phyloP scores from a whole-genome alignment of 37 sponge, comb jelly and placozoan genomes.

The Oopsacas minuta region DNA sequence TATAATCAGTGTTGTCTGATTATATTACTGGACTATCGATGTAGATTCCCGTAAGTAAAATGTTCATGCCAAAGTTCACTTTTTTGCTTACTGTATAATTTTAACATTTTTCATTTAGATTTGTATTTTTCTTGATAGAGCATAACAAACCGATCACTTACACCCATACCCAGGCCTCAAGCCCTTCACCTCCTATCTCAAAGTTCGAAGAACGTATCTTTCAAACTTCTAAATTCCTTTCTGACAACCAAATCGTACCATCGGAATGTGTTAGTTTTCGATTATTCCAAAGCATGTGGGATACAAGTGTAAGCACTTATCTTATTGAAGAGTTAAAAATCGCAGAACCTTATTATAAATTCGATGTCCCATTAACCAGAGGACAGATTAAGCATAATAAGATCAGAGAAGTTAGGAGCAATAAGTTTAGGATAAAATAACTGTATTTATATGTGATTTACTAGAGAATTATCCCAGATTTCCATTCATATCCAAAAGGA shows the following conservation, averaged over 20 bases:
- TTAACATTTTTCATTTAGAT: not conserved
- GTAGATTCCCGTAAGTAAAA: no score
- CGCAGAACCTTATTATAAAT: not conserved
- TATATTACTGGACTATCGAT: no score
- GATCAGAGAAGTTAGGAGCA: not conserved
- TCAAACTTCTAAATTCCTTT: not conserved
- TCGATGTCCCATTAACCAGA: not conserved
- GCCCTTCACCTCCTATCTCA: not conserved
- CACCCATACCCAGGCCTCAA: not conserved
- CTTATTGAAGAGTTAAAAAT: not conserved
- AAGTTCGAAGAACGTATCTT: not conserved
- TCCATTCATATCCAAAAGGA: no score
- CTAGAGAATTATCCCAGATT: not conserved
- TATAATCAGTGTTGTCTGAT: no score
- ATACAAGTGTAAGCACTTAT: not conserved
- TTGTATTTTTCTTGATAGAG: not conserved
- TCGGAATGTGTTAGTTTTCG: not conserved
- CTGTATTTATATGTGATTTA: no score
- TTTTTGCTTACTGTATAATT: no score
- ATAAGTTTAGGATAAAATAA: not conserved
- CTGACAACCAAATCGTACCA: not conserved
- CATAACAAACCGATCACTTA: not conserved
- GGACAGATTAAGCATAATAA: not conserved
- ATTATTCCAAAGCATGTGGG: slow-evolving; percentile 2
- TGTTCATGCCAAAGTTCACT: no score